Evolutionary conservation across 1,140 invertebrate genomes (phyloP).

Genomic region (Wiebesia pumilae): DNA sequence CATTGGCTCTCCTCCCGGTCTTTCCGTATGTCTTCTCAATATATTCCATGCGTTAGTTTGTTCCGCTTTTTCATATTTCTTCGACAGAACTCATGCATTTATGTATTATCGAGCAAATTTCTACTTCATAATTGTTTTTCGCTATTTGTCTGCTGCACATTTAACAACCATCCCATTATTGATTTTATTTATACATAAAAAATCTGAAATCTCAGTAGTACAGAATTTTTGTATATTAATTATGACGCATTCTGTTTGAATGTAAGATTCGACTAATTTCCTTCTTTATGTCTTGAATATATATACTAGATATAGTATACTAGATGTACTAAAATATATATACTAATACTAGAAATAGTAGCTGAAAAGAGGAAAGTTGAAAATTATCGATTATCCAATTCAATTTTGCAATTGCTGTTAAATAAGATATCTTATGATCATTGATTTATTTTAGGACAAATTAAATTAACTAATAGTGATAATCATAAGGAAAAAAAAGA

Average conservation of each 20-base stretch:
- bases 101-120: slow-evolving; percentile 67
- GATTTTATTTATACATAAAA: slow-evolving; percentile 1
- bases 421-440: background rate
- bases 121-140: slow-evolving; percentile 50
- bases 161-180: background rate
- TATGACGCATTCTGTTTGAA: background rate
- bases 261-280: background rate
- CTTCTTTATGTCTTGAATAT: background rate
- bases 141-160: background rate
- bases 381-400: background rate
- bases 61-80: slow-evolving; percentile 61
- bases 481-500: too few species aligned
- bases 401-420: background rate
- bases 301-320: too few species aligned
- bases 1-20: slow-evolving; percentile 34
- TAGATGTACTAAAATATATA: too few species aligned
- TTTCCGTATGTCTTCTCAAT: slow-evolving; percentile 57
- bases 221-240: background rate
- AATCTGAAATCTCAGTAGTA: background rate
- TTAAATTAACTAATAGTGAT: too few species aligned
- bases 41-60: slow-evolving; percentile 58
- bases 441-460: background rate
- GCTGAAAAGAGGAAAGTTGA: background rate
- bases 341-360: too few species aligned
- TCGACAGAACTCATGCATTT: slow-evolving; percentile 71